Percentiles rank a stretch among this genome's conserved stretches.
Evolutionary conservation across 2,888 invertebrate species (phyloP).

Genomic region (Ochropleura leucogaster): DNA sequence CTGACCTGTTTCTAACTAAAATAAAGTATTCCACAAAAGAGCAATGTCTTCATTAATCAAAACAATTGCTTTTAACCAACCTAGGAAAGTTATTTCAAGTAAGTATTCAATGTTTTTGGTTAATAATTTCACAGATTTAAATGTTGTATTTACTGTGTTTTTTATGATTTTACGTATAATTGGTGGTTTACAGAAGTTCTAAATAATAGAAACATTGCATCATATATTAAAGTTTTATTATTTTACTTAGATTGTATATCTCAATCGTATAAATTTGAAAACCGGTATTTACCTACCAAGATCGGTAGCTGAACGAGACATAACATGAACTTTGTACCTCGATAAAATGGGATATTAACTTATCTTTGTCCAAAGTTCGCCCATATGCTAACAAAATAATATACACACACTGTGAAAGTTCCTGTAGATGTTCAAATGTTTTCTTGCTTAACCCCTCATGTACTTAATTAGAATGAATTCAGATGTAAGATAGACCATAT

Average conservation of each 20-base stretch:
- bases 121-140: neutral
- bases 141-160: neutral
- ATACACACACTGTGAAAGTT: neutral
- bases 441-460: neutral
- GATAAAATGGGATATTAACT: neutral
- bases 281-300: neutral
- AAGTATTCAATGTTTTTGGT: conserved; percentile 46
- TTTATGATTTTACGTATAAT: neutral
- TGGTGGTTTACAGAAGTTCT: neutral
- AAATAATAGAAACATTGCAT: neutral
- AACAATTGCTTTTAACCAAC: conserved; percentile 66
- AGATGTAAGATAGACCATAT: neutral
- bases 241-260: neutral
- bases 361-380: conserved; percentile 18
- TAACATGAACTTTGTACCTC: conserved; percentile 15
- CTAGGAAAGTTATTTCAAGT: conserved; percentile 68
- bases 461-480: neutral
- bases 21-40: neutral
- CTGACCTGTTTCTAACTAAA: conserved; percentile 5
- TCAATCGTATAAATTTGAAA: neutral
- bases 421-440: neutral
- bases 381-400: neutral
- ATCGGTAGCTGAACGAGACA: neutral
- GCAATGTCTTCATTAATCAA: conserved; percentile 69
- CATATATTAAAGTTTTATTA: neutral